Evolutionary conservation across 1,140 invertebrate genomes (phyloP), one percentile per base, ranked within the genome.

Genomic region (Camponotus vicinus): DNA sequence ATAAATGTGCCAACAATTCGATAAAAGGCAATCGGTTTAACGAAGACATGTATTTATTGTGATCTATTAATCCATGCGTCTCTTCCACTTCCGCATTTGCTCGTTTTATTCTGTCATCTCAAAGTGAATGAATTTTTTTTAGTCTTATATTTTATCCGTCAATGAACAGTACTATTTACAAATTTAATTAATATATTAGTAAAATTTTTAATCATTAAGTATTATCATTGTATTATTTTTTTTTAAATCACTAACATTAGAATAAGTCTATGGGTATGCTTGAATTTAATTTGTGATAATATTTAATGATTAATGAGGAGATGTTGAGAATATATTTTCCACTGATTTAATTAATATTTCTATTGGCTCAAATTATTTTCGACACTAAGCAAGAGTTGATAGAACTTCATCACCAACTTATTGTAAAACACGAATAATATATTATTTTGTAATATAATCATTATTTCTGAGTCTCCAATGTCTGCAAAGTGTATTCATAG

Each of bases 1-100:
- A 49, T 37, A 61, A 89, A 77, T 57, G 77, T 82, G 70, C 76
- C 71, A 73, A 88, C 61, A 21, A 78, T 73, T 85, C 63, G 82
- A 59, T 86, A 75, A 42, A 59, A 70, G 63, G 64, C 52, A 77
- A 87, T 73, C 32, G 18, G 52, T 88, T 63, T 21, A 40, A 59
- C 57, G 27, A 32, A 69, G 42, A 57, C 67, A 21, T 27, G 27
- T 42, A 69, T 61, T 67, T 66, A 21, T 80, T 49, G 34, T 37
- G 49, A 77, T 63, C 45, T 32, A 42, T 71, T 45, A 61, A 45
- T 64, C 37, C 55, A 57, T 11, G 45, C 21, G 49, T 37, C 18
- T 89, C 63, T 57, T 42, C 27, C 52, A 21, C 71, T 69, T 85
- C 61, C 21, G 34, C 42, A 76, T 82, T 87, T 34, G 32, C 18